Evolutionary conservation across 2,113 vertebrate genomes (phyloP).

Genomic region (Melanerpes formicivorus): DNA sequence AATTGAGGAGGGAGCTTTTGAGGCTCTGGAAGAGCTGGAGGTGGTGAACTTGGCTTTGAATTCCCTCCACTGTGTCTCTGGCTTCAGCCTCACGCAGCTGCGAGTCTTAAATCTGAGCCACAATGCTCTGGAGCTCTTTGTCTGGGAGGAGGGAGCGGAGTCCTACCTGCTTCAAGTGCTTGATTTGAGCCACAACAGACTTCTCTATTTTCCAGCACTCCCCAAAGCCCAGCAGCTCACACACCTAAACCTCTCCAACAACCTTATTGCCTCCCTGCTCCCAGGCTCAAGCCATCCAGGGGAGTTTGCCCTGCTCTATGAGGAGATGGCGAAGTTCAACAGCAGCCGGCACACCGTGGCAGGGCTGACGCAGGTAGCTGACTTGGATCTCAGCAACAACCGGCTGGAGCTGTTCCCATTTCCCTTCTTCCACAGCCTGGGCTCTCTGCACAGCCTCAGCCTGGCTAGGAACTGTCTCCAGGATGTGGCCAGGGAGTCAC

Average conservation of each 20-base stretch:
- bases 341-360: background rate
- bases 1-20: conserved; percentile 77
- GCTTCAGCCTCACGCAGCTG: conserved; percentile 79
- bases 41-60: conserved; percentile 78
- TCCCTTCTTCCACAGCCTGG: conserved; percentile 72
- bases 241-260: conserved; percentile 82
- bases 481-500: conserved; percentile 31
- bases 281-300: background rate
- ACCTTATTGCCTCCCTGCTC: conserved; percentile 68
- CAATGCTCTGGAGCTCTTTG: conserved; percentile 79
- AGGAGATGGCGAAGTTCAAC: conserved; percentile 48
- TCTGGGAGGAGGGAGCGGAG: background rate
- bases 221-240: conserved; percentile 63
- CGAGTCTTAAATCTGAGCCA: conserved; percentile 78
- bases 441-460: conserved; percentile 74
- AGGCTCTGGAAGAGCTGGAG: conserved; percentile 69
- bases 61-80: conserved; percentile 76
- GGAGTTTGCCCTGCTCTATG: conserved; percentile 52
- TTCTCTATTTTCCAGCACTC: conserved; percentile 78
- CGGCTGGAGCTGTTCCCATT: conserved; percentile 73
- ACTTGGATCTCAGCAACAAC: conserved; percentile 84
- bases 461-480: conserved; percentile 81
- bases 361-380: conserved; percentile 48
- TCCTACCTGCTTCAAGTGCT: conserved; percentile 75
- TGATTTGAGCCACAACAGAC: conserved; percentile 82